phyloP scores from a whole-genome alignment of 1,140 invertebrate species.

The Caerostris darwini region DNA sequence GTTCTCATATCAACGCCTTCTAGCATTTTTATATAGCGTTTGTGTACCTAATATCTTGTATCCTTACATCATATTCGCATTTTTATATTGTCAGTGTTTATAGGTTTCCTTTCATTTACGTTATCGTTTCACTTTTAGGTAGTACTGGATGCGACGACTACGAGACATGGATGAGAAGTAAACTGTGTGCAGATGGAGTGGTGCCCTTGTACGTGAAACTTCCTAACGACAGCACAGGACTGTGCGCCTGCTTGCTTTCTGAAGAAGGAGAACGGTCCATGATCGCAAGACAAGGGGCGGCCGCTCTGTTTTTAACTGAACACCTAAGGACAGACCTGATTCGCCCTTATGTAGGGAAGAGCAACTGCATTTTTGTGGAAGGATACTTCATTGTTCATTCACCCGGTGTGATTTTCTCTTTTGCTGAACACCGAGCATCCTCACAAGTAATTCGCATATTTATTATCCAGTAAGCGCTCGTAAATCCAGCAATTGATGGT shows the following conservation, averaged over 20 bases:
- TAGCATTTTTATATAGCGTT: no score
- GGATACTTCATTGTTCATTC: conserved; percentile 61
- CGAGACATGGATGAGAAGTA: neutral
- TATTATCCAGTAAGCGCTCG: no score
- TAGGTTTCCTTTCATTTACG: no score
- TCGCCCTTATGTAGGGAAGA: neutral
- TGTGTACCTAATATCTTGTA: no score
- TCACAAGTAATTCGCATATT: neutral
- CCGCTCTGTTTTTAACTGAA: neutral
- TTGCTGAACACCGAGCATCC: neutral
- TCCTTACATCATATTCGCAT: no score
- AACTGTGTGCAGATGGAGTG: conserved; percentile 20
- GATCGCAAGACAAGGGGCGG: neutral
- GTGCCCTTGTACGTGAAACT: neutral
- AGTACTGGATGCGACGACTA: conserved; percentile 33
- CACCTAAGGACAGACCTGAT: neutral
- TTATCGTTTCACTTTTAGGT: neutral
- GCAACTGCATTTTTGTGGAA: neutral
- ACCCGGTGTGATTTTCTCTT: neutral
- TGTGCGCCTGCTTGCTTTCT: conserved; percentile 39
- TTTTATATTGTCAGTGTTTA: no score
- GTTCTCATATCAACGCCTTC: no score
- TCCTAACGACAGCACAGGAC: neutral
- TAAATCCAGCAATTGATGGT: no score
- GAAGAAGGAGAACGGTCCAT: conserved; percentile 8